Evolutionary conservation across 2,797 vertebrate genomes (phyloP), one percentile per base, ranked within the genome.

Genomic region (Coregonus sp.): DNA sequence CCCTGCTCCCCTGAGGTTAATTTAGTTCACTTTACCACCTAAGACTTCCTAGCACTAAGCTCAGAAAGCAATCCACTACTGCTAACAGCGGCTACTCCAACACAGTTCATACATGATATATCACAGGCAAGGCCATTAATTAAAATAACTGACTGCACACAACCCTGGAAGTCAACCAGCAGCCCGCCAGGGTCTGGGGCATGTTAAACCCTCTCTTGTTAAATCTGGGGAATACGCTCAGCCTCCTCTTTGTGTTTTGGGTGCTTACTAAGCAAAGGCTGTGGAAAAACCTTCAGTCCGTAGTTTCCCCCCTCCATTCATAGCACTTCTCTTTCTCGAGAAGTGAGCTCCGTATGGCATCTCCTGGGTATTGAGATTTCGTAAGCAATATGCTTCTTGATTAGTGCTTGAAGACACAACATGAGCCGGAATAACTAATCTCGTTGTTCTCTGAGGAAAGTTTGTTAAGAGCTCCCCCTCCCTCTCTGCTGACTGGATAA

Each of bases 21-120:
- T 94, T 94, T 93, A 88, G 81, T 89, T 88, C 87, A 85, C 89
- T 92, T 93, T 91, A 90, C 86, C 90, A 90, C 88, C 88, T 87
- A 81, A 85, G 87, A 89, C 88, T 86, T 84, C 40, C 78, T 18
- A 1, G 87, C 88, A 85, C 80, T 77, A 40, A 81, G 85, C 84
- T 80, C 81, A 78, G 80, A 70, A 77, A 81, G 82, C 81, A 73
- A 85, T 84, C 84, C 84, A 84, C 2, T 47, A 89, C 79, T 52
- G 31, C 84, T 88, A 88, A 91, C 86, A 89, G 87, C 89, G 71
- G 80, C 82, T 79, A 70, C 79, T 86, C 80, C 82, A 72, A 82
- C 82, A 75, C 82, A 37, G 73, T 82, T 86, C 87, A 86, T 83
- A 87, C 31, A 84, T 84, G 85, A 89, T 82, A 79, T 66, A 87